Evolutionary conservation across 1,140 invertebrate genomes (phyloP).

Genomic region (Brachionus asplanchnoidis): DNA sequence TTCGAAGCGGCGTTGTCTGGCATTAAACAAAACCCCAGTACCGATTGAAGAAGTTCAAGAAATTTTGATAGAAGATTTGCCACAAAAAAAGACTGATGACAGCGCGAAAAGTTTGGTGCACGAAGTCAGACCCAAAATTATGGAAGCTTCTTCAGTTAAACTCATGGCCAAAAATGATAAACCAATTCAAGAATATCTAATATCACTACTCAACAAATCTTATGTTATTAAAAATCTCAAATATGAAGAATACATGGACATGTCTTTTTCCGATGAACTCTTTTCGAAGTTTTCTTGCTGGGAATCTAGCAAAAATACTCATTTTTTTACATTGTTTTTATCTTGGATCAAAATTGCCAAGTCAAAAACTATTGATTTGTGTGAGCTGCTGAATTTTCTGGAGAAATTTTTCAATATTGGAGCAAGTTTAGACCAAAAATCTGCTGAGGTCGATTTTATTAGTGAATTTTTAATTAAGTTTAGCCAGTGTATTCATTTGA

Average conservation of each 20-base stretch:
- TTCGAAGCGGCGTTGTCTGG: background rate
- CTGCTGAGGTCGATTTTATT: background rate
- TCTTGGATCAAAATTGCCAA: background rate
- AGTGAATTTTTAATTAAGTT: background rate
- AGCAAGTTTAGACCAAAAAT: background rate
- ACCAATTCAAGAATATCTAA: background rate
- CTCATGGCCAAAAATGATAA: background rate
- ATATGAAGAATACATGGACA: background rate
- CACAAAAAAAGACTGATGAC: background rate
- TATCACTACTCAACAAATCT: background rate
- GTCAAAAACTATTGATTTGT: background rate
- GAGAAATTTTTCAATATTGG: background rate
- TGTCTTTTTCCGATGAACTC: background rate
- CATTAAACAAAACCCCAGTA: background rate
- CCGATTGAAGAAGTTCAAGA: too few relatives aligned
- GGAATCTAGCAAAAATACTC: background rate
- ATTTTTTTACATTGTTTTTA: background rate
- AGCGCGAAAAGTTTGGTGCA: background rate
- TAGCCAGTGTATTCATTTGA: background rate
- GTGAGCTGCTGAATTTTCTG: background rate
- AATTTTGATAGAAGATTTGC: background rate
- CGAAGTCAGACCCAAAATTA: background rate
- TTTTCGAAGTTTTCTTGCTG: background rate
- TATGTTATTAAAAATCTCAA: background rate
- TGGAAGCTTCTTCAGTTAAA: background rate